Percentiles rank a stretch among this genome's conserved stretches.
These are phyloP conservation scores for Hydrozoanthus gracilis DNA, from an alignment of 92 coral and sea anemone genomes.

Conservation along the genomic window DNA sequence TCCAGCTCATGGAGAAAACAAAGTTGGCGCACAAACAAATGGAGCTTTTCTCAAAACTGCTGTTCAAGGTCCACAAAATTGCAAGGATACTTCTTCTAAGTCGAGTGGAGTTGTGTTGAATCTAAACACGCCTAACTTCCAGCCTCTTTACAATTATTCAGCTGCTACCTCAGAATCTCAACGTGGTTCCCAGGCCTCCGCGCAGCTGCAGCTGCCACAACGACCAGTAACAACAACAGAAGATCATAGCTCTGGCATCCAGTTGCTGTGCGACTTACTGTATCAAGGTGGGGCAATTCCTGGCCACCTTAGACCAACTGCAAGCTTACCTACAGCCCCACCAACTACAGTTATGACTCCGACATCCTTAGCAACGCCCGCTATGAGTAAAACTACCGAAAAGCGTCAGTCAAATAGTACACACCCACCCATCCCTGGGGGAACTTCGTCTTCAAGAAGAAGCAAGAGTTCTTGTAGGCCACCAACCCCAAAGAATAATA, in stretches of 20 bases:
- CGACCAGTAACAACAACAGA: conserved; percentile 40
- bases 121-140: conserved; percentile 1
- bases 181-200: conserved; percentile 1
- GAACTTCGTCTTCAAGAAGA: conserved; percentile 36
- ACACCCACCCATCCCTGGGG: conserved; percentile 44
- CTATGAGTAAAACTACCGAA: conserved; percentile 30
- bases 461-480: conserved; percentile 34
- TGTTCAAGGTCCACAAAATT: not conserved
- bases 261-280: conserved; percentile 81
- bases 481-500: conserved; percentile 3
- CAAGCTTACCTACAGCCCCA: conserved; percentile 13
- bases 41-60: not conserved
- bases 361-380: conserved; percentile 38
- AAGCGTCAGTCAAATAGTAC: conserved; percentile 44
- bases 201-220: conserved; percentile 4
- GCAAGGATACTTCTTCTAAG: not conserved
- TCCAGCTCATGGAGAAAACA: conserved; percentile 42
- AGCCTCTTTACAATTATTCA: not conserved
- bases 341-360: conserved; percentile 43
- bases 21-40: not conserved
- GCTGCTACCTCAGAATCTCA: not conserved
- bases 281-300: conserved; percentile 75
- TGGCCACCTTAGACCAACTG: conserved; percentile 45
- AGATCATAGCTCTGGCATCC: conserved; percentile 80
- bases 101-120: conserved; percentile 13